These are phyloP conservation scores for Drosophila cognata DNA, from an alignment of 2,888 invertebrate species.

Conservation along the genomic window DNA sequence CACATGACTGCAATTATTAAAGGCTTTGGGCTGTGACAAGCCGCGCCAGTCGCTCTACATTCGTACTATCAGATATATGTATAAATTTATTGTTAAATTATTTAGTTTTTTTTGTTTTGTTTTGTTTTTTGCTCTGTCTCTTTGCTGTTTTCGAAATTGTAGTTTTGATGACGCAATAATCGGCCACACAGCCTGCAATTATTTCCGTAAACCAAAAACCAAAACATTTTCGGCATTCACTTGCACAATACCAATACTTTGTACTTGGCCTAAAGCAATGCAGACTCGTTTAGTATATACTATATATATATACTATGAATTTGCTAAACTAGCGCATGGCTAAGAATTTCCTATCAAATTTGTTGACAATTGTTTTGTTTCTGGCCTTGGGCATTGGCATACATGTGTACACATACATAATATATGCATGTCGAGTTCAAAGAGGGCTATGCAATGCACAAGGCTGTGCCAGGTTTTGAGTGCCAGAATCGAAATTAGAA, in stretches of 20 bases:
- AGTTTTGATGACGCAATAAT: constrained; percentile 61
- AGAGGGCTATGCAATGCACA: constrained; percentile 11
- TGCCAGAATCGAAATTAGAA: constrained; percentile 14
- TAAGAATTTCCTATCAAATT: constrained; percentile 60
- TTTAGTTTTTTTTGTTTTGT: constrained; percentile 18
- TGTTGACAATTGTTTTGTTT: constrained; percentile 73
- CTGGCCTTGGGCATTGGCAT: constrained; percentile 58
- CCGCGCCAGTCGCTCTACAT: constrained; percentile 24
- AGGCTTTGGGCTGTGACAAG: constrained; percentile 59
- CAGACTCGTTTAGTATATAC: constrained; percentile 29
- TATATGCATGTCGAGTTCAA: constrained; percentile 13
- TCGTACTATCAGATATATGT: constrained; percentile 4
- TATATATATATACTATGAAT: constrained; percentile 22
- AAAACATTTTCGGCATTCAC: constrained; percentile 50
- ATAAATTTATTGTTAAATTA: constrained; percentile 16
- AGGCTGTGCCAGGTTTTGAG: constrained; percentile 31
- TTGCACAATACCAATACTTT: constrained; percentile 41
- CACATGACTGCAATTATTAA: constrained; percentile 52
- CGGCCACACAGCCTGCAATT: constrained; percentile 51
- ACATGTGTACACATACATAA: constrained; percentile 6
- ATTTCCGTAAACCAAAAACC: constrained; percentile 58
- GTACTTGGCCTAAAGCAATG: constrained; percentile 18
- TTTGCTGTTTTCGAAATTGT: constrained; percentile 55
- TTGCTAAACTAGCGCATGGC: constrained; percentile 13
- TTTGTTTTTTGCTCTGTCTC: constrained; percentile 13